Percentiles rank a stretch among this genome's conserved stretches.
phyloP scores from a whole-genome alignment of 2,797 vertebrate genomes.

The Syndactyla subalaris region DNA sequence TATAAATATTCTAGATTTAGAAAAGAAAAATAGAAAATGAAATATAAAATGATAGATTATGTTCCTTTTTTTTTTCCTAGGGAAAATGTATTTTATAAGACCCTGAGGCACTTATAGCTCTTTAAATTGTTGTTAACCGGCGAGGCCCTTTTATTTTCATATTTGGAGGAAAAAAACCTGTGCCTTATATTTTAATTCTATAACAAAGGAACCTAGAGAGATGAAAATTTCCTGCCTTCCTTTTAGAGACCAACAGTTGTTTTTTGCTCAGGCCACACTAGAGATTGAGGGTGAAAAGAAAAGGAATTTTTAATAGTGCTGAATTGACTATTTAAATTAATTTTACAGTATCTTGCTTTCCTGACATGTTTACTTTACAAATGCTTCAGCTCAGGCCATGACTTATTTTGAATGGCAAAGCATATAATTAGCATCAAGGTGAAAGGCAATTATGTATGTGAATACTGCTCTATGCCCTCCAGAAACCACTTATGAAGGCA shows the following conservation, averaged over 20 bases:
- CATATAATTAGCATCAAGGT: constrained; percentile 79
- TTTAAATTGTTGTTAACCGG: constrained; percentile 17
- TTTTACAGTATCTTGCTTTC: constrained; percentile 66
- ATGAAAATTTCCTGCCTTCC: constrained; percentile 7
- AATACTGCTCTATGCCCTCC: constrained; percentile 59
- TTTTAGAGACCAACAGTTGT: constrained; percentile 4
- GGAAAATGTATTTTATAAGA: constrained; percentile 39
- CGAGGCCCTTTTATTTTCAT: constrained; percentile 58
- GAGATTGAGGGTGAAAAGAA: not conserved
- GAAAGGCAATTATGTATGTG: constrained; percentile 67
- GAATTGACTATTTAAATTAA: constrained; percentile 61
- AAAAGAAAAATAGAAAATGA: not conserved
- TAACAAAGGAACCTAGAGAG: constrained; percentile 22
- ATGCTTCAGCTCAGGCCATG: constrained; percentile 61
- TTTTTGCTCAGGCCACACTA: constrained; percentile 8
- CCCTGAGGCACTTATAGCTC: constrained; percentile 12
- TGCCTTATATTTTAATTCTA: not conserved
- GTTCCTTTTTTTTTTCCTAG: not conserved
- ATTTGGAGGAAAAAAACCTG: not conserved
- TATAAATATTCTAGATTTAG: constrained; percentile 36
- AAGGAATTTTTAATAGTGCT: constrained; percentile 54
- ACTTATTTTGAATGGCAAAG: constrained; percentile 59
- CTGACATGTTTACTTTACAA: constrained; percentile 74
- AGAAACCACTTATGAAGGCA: constrained; percentile 72
- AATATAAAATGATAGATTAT: constrained; percentile 13